Evolutionary conservation across 2,888 invertebrate species (phyloP).

Genomic region (Cheilosia soror): DNA sequence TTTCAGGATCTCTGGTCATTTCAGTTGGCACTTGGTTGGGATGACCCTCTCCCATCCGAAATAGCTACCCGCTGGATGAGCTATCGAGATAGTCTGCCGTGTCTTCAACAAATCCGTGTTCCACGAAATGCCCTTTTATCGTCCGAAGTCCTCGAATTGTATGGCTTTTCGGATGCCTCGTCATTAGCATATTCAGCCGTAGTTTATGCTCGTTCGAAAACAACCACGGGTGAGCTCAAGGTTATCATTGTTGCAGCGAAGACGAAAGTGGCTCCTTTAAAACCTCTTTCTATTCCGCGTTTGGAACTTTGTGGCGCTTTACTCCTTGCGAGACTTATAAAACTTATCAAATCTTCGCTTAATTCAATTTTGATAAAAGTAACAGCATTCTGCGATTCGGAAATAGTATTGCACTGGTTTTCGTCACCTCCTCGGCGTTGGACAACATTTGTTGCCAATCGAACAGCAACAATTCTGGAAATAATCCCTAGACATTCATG

Average conservation of each 20-base stretch:
- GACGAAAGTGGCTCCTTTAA: constrained; percentile 20
- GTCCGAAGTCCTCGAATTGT: background rate
- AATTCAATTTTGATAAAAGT: constrained; percentile 1
- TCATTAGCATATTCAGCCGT: background rate
- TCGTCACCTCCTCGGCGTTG: constrained; percentile 59
- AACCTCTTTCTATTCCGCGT: constrained; percentile 44
- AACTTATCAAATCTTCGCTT: constrained; percentile 20
- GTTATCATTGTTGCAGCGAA: background rate
- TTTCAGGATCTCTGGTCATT: constrained; percentile 37
- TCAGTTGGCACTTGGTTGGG: constrained; percentile 45
- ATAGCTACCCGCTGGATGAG: background rate
- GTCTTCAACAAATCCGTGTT: constrained; percentile 12
- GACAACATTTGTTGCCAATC: constrained; percentile 58
- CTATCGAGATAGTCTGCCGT: constrained; percentile 16
- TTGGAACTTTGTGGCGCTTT: constrained; percentile 51
- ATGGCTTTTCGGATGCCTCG: constrained; percentile 34
- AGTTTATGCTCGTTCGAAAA: background rate
- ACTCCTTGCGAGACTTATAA: constrained; percentile 32
- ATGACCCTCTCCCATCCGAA: constrained; percentile 39
- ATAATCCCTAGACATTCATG: constrained; percentile 45
- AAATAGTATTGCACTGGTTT: constrained; percentile 78
- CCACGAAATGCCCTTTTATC: no score
- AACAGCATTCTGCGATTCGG: constrained; percentile 76
- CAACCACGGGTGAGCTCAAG: no score
- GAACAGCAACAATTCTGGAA: constrained; percentile 61